Evolutionary conservation across 1,140 invertebrate species (phyloP).

Genomic region (Eumaeus atala): DNA sequence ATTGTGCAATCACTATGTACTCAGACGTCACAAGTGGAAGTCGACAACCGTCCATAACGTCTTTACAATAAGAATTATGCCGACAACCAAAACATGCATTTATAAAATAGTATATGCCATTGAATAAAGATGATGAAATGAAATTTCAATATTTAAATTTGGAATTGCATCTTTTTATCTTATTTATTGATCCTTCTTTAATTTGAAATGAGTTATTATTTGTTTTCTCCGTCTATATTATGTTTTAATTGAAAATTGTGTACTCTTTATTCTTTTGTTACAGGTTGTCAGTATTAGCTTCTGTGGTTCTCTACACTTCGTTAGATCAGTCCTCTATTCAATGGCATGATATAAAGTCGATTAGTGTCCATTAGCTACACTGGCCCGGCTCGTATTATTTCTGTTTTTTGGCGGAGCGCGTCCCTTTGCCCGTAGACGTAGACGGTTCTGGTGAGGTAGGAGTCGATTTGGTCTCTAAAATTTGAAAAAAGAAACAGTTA

Average conservation of each 20-base stretch:
- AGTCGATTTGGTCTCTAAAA: conserved; percentile 7
- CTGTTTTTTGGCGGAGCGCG: conserved; percentile 40
- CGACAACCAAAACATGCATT: conserved; percentile 10
- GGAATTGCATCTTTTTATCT: neutral
- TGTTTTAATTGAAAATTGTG: too few species aligned
- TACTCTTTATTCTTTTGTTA: too few species aligned
- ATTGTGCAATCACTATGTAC: conserved; percentile 8
- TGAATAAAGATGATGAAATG: conserved; percentile 2
- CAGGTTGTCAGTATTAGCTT: too few species aligned
- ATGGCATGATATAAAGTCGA: neutral
- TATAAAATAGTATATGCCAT: conserved; percentile 1
- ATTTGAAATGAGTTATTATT: too few species aligned
- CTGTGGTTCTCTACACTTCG: too few species aligned
- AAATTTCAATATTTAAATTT: neutral
- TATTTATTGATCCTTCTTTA: too few species aligned
- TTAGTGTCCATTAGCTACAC: conserved; percentile 4
- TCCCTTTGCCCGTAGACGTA: conserved; percentile 68
- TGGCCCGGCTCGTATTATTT: conserved; percentile 19
- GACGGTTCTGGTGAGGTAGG: conserved; percentile 36
- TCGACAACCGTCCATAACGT: neutral
- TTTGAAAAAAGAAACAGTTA: neutral
- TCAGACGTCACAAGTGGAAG: conserved; percentile 3
- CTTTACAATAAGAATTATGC: conserved; percentile 3
- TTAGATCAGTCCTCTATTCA: neutral
- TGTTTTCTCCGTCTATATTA: too few species aligned